Conservation (phyloP, 2,888 invertebrate genomes). For the Caenorhabditis macrosperma region DNA sequence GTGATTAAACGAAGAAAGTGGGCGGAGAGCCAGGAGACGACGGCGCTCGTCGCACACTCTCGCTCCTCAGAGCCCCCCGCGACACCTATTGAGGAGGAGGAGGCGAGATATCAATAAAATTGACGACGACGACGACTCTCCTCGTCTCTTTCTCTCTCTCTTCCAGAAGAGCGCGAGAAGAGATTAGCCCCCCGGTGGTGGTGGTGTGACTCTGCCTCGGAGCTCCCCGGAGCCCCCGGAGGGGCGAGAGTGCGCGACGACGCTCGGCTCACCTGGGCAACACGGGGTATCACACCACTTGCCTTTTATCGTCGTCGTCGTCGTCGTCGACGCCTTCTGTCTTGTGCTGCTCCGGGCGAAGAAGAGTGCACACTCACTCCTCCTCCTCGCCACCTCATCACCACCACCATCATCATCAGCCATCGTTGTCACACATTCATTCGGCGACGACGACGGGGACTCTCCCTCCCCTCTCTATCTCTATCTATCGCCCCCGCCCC, state of each 20-base stretch:
- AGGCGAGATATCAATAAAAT: constrained; percentile 47
- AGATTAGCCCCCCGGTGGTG: neutral
- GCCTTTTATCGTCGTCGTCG: no score
- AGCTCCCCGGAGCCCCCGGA: no score
- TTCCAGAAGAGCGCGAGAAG: constrained; percentile 5
- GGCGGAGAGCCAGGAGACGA: neutral
- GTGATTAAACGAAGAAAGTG: constrained; percentile 43
- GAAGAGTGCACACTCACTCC: neutral
- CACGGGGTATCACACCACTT: no score
- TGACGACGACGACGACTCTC: constrained; percentile 12
- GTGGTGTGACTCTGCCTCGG: no score
- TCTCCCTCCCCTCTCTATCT: neutral
- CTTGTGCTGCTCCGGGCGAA: neutral
- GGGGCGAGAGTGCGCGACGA: no score
- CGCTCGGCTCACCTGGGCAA: no score
- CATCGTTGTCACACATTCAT: no score
- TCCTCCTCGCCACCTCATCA: neutral
- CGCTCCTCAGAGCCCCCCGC: neutral
- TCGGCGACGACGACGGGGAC: no score
- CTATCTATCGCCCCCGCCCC: constrained; percentile 9
- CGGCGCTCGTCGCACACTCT: constrained; percentile 33
- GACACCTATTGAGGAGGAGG: constrained; percentile 3
- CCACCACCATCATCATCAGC: neutral
- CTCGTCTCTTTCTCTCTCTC: constrained; percentile 14
- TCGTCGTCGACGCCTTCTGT: neutral